Evolutionary conservation across 2,113 vertebrate species (phyloP), one percentile per base, ranked within the genome.

Genomic region (Chloebia gouldiae): DNA sequence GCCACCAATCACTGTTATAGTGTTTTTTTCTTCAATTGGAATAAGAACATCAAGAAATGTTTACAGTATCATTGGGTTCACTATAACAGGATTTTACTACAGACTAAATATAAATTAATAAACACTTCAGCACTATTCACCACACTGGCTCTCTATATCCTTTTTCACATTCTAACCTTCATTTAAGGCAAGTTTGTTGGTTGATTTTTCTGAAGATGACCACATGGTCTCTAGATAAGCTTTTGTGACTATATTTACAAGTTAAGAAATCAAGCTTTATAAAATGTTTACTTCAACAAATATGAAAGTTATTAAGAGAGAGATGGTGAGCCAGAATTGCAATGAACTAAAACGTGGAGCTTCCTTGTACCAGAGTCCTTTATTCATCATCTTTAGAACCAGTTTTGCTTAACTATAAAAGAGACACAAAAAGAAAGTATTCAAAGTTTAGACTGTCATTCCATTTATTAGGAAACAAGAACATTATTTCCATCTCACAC

Each of bases 331-430:
- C 75, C 84, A 90, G 63, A 95, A 92, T 95, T 96, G 86, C 57
- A 91, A 93, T 96, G 95, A 94, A 86, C 91, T 92, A 94, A 95
- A 97, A 88, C 89, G 82, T 81, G 93, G 22, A 83, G 90, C 95
- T 96, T 86, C 85, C 93, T 95, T 82, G 84, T 90, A 92, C 92
- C 92, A 92, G 84, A 94, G 91, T 73, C 95, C 94, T 66, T 91
- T 98, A 99, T 69, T 99, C 98, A 19, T 99, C 99, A 59, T 99
- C 99, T 97, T 99, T 99, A 90, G 98, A 99, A 96, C 99, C 99
- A 13, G 99, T 99, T 99, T 98, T 99, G 98, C 99, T 99, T 92
- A 99, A 97, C 99, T 99, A 97, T 44, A 96, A 97, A 93, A 97
- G 88, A 94, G 95, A 96, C 93, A 97, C 71, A 97, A 93, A 95